Base-by-base conservation (phyloP, 2,113 vertebrate species). In the Mus pahari region DNA sequence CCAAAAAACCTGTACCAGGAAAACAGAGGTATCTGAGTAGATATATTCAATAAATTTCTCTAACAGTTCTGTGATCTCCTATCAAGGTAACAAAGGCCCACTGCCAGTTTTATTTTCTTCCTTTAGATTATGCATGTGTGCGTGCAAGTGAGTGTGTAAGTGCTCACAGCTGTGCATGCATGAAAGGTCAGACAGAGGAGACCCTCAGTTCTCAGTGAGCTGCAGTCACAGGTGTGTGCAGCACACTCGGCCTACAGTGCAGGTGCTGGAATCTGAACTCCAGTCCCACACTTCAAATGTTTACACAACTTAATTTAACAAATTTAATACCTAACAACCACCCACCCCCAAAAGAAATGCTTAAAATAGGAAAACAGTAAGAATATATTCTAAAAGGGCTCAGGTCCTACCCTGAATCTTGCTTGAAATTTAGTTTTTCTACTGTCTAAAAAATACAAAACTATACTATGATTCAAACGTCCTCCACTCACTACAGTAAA, bases 361-460 rank as follows among this genome's bases (percentile, higher is more conserved):
- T 28, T 50, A 90, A 84, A 82, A 60, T 22, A 53, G 58, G 33
- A 89, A 94, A 68, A 71, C 14, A 92, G 4, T 78, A 92, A 95
- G 50, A 53, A 3, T 4, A 31, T 60, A 95, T n/a, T 91, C 26
- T 82, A 74, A 78, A 82, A 82, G 31, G 42, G 39, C 8, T 96
- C 45, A 75, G 39, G n/a, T 39, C 19, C 74, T 24, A 93, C 10
- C 14, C 2, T 75, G 91, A 88, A 83, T 55, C 33, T 77, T 94
- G 24, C 64, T 82, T 58, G 73, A 92, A 91, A 92, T 31, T 42
- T 24, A 39, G 26, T 48, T 55, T 60, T 64, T 83, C 24, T 62
- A 95, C 4, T 2, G 20, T 73, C 48, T 60, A 84, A 33, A 90
- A 96, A 87, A 89, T 62, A 92, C 22, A 62, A 95, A 96, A 83